These are phyloP conservation scores for Ophion costatus DNA, from an alignment of 2,888 invertebrate genomes.

Conservation along the genomic window DNA sequence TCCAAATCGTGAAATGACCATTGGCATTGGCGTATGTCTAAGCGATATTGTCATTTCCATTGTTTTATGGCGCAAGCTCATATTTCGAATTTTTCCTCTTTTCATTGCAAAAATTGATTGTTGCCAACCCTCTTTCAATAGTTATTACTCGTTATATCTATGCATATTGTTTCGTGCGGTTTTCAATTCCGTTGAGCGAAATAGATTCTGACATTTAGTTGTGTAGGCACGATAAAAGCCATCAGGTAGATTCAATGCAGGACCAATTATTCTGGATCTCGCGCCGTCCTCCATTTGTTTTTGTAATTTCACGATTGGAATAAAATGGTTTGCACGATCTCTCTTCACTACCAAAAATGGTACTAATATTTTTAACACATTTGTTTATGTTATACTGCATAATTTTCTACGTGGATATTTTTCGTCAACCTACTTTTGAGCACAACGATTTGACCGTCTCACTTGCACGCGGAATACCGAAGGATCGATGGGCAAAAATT, in stretches of 20 bases:
- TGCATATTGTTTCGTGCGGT: neutral
- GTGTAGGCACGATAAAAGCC: too few relatives aligned
- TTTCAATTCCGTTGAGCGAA: too few relatives aligned
- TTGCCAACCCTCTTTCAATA: neutral
- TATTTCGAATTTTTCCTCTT: neutral
- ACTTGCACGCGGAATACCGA: neutral
- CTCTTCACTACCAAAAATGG: neutral
- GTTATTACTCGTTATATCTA: neutral
- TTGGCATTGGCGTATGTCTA: neutral
- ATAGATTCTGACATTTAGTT: too few relatives aligned
- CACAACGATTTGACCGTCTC: neutral
- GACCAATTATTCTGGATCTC: too few relatives aligned
- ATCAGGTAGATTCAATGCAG: neutral
- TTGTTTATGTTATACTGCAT: too few relatives aligned
- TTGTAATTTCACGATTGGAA: too few relatives aligned
- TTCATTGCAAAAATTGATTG: neutral
- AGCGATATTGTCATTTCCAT: neutral
- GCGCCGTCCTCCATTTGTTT: too few relatives aligned
- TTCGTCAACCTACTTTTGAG: neutral
- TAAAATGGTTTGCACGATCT: too few relatives aligned
- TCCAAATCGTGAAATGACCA: constrained; percentile 3
- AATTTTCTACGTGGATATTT: neutral
- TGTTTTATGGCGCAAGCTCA: neutral
- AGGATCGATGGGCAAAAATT: neutral
- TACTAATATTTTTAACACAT: neutral